phyloP scores from a whole-genome alignment of 2,797 vertebrate species.

The Helicolenus hilgendorfi region DNA sequence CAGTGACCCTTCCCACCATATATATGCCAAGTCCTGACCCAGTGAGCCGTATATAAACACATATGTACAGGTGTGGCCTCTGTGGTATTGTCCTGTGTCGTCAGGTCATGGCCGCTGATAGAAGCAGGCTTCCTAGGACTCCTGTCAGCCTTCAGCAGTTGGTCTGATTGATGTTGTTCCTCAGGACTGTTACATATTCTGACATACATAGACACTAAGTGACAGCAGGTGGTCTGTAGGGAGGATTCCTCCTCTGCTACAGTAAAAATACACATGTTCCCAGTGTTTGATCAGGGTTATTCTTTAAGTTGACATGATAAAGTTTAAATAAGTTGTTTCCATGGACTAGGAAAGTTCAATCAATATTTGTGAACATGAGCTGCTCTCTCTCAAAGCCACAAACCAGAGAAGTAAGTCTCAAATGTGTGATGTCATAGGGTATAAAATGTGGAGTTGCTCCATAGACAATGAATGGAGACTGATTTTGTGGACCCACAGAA shows the following conservation, averaged over 20 bases:
- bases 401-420: too few relatives aligned
- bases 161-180: constrained; percentile 88
- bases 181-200: constrained; percentile 88
- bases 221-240: constrained; percentile 10
- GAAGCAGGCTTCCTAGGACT: constrained; percentile 14
- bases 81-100: constrained; percentile 9
- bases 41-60: constrained; percentile 35
- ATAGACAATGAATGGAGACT: too few relatives aligned
- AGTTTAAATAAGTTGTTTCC: not conserved
- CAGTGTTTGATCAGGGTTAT: not conserved
- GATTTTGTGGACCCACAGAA: too few relatives aligned
- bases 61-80: constrained; percentile 10
- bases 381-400: too few relatives aligned
- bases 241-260: constrained; percentile 4
- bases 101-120: constrained; percentile 45
- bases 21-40: constrained; percentile 46
- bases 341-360: too few relatives aligned
- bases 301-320: not conserved
- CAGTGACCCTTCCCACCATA: constrained; percentile 34
- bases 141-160: constrained; percentile 82
- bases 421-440: too few relatives aligned
- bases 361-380: too few relatives aligned
- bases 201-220: constrained; percentile 50
- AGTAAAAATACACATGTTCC: not conserved
- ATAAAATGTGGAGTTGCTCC: too few relatives aligned